Conservation (phyloP, 37 sponge, comb jelly and placozoan species). For the Beroe ovata region DNA sequence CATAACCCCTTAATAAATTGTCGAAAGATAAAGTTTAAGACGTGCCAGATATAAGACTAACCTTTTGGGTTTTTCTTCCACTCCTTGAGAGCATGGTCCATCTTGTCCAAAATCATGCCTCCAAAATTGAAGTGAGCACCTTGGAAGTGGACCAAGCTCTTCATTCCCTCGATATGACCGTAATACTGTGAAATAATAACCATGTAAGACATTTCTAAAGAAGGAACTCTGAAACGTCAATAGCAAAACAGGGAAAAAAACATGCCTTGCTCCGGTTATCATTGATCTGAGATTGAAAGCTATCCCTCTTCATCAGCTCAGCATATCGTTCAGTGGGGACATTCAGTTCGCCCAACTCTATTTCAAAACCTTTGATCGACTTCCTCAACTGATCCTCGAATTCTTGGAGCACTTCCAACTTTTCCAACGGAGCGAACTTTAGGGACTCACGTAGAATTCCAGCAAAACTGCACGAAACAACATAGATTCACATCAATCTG, state of each 20-base stretch:
- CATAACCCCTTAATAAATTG: too few species aligned
- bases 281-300: background rate
- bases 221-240: too few species aligned
- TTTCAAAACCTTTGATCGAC: background rate
- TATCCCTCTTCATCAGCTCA: background rate
- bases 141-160: conserved; percentile 61
- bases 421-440: conserved; percentile 57
- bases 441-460: conserved; percentile 33
- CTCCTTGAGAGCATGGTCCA: conserved; percentile 16
- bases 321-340: background rate
- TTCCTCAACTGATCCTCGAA: conserved; percentile 27
- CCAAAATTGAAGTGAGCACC: conserved; percentile 29
- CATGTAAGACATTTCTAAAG: too few species aligned
- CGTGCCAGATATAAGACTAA: too few species aligned
- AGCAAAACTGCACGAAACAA: conserved; percentile 4
- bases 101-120: conserved; percentile 47
- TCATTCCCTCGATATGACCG: conserved; percentile 67
- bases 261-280: background rate
- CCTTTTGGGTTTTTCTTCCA: conserved; percentile 43
- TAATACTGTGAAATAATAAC: too few species aligned
- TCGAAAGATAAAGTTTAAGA: too few species aligned
- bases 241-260: background rate
- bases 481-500: too few species aligned
- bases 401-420: conserved; percentile 36
- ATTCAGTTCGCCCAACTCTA: background rate